Conservation (phyloP, 2,113 vertebrate genomes). For the Trogon melanurus region DNA sequence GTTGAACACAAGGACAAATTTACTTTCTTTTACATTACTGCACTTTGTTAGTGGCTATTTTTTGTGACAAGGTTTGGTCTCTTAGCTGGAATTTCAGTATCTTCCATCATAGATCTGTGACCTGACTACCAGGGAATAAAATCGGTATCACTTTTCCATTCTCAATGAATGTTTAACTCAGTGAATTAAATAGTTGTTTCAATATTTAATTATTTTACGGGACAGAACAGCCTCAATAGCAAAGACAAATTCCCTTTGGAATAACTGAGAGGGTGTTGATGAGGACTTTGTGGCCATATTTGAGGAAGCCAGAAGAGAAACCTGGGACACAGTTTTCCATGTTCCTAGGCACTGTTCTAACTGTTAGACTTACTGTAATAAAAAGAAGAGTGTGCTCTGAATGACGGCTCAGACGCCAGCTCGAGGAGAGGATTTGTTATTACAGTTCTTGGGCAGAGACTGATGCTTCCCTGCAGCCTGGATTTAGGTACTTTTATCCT, state of each 20-base stretch:
- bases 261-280: neutral
- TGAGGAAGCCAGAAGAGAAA: neutral
- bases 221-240: neutral
- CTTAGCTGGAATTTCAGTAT: conserved; percentile 61
- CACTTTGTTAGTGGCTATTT: neutral
- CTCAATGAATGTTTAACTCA: conserved; percentile 64
- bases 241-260: conserved; percentile 7
- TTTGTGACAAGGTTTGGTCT: neutral
- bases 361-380: neutral
- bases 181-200: conserved; percentile 65
- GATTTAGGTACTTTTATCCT: conserved; percentile 39
- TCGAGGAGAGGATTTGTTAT: neutral
- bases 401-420: neutral
- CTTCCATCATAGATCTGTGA: conserved; percentile 40
- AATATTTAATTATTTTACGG: conserved; percentile 61
- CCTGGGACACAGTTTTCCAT: neutral
- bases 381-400: neutral
- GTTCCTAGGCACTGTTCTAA: neutral
- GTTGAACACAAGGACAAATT: neutral
- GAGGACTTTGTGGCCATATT: neutral
- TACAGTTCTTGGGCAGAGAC: neutral
- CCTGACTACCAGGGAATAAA: conserved; percentile 45
- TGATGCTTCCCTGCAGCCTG: conserved; percentile 2
- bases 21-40: neutral
- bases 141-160: conserved; percentile 58